phyloP scores from a whole-genome alignment of 2,888 invertebrate genomes.

The Agonopterix arenella region DNA sequence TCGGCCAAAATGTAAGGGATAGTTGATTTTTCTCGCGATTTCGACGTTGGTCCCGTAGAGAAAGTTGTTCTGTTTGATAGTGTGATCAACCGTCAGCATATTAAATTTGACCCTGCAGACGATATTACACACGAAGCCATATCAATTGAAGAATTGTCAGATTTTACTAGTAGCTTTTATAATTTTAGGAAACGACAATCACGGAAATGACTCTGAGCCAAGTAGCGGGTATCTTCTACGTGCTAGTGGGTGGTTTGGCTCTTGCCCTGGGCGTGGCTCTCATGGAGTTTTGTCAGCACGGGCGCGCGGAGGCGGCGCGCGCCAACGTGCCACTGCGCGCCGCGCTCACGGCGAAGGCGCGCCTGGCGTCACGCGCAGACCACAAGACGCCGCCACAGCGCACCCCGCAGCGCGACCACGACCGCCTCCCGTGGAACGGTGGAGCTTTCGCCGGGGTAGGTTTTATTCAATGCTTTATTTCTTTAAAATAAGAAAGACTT shows the following conservation, averaged over 20 bases:
- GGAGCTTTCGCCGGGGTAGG: conserved; percentile 65
- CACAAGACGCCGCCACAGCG: conserved; percentile 48
- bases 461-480: conserved; percentile 8
- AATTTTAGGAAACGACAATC: conserved; percentile 7
- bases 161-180: too few relatives aligned
- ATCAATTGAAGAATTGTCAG: too few relatives aligned
- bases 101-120: too few relatives aligned
- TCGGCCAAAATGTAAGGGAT: too few relatives aligned
- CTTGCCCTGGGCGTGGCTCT: conserved; percentile 95
- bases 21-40: too few relatives aligned
- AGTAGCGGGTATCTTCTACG: conserved; percentile 81
- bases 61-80: too few relatives aligned
- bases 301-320: conserved; percentile 84
- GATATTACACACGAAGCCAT: too few relatives aligned
- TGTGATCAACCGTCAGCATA: too few relatives aligned
- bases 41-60: too few relatives aligned
- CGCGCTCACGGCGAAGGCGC: conserved; percentile 91
- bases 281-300: conserved; percentile 95
- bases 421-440: conserved; percentile 68
- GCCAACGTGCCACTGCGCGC: conserved; percentile 74
- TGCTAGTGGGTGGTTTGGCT: conserved; percentile 87
- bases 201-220: conserved; percentile 92
- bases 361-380: conserved; percentile 51
- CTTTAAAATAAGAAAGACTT: background rate
- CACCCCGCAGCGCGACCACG: conserved; percentile 54